These are phyloP conservation scores for Cylas formicarius DNA, from an alignment of 1,140 invertebrate genomes.

Conservation along the genomic window DNA sequence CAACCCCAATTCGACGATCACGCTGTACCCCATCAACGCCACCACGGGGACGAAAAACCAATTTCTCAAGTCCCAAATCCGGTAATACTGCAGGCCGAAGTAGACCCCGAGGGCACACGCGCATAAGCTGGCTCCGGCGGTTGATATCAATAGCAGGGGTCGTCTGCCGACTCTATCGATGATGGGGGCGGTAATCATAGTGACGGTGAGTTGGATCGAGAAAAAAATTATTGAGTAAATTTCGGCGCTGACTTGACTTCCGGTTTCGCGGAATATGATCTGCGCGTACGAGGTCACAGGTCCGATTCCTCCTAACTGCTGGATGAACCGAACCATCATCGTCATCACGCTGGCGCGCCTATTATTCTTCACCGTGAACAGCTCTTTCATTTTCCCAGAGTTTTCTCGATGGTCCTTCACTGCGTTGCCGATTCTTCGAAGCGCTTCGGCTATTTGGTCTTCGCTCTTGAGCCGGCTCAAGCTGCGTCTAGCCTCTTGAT, in stretches of 20 bases:
- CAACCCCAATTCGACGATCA: slow-evolving; percentile 62
- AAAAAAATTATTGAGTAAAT: slow-evolving; percentile 53
- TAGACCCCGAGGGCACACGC: slow-evolving; percentile 54
- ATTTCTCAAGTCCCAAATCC: slow-evolving; percentile 22
- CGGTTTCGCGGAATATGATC: slow-evolving; percentile 57
- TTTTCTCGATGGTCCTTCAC: slow-evolving; percentile 39
- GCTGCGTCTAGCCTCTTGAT: slow-evolving; percentile 54
- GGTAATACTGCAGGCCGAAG: slow-evolving; percentile 40
- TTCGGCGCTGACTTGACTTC: slow-evolving; percentile 36
- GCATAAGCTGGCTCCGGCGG: slow-evolving; percentile 46
- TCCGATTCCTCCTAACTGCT: slow-evolving; percentile 69
- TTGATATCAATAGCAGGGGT: slow-evolving; percentile 57
- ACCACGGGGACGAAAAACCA: slow-evolving; percentile 50
- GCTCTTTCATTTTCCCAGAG: slow-evolving; percentile 51
- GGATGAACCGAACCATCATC: slow-evolving; percentile 59
- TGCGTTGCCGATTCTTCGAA: slow-evolving; percentile 55
- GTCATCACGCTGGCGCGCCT: slow-evolving; percentile 58
- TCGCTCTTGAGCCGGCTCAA: slow-evolving; percentile 56
- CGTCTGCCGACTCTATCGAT: slow-evolving; percentile 66
- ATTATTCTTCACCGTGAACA: slow-evolving; percentile 52
- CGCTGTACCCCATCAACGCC: slow-evolving; percentile 60
- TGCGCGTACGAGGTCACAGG: slow-evolving; percentile 68
- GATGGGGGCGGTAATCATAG: slow-evolving; percentile 53
- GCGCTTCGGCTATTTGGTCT: too few relatives aligned
- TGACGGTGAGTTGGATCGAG: slow-evolving; percentile 57